A percentile compares a stretch with the other conserved stretches of the same genome.
These are phyloP conservation scores for Sepiola atlantica DNA, from an alignment of 2,888 invertebrate genomes.

Conservation along the genomic window DNA sequence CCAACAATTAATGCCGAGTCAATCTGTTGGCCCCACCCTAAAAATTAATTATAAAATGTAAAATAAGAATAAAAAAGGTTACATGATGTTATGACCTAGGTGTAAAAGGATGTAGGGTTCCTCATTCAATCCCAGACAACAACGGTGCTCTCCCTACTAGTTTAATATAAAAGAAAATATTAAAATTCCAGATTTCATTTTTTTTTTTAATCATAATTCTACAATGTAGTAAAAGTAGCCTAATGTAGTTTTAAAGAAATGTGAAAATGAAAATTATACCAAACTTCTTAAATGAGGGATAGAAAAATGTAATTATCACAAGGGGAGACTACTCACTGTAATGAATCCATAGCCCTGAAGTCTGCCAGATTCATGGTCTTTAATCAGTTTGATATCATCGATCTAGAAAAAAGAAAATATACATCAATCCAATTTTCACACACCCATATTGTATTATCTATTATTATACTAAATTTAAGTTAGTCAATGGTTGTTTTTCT, in stretches of 20 bases:
- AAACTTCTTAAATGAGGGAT: not conserved
- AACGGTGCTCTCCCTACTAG: too few relatives aligned
- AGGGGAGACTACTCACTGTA: slow-evolving; percentile 81
- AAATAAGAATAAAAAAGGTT: too few relatives aligned
- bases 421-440: not conserved
- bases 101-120: too few relatives aligned
- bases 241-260: not conserved
- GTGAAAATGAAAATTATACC: not conserved
- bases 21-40: too few relatives aligned
- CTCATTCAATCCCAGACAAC: too few relatives aligned
- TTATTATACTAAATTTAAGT: too few relatives aligned
- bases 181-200: not conserved
- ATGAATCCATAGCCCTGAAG: slow-evolving; percentile 98
- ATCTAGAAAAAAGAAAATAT: slow-evolving; percentile 64
- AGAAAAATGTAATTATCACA: not conserved
- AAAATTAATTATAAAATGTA: too few relatives aligned
- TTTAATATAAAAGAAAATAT: too few relatives aligned
- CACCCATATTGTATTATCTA: too few relatives aligned
- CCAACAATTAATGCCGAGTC: too few relatives aligned
- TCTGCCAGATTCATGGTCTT: slow-evolving; percentile 93
- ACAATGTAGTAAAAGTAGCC: not conserved
- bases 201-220: not conserved
- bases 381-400: slow-evolving; percentile 84
- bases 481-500: not conserved
- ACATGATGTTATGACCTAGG: too few relatives aligned